phyloP scores from a whole-genome alignment of 2,797 vertebrate species.

The Enteromius trimaculatus region DNA sequence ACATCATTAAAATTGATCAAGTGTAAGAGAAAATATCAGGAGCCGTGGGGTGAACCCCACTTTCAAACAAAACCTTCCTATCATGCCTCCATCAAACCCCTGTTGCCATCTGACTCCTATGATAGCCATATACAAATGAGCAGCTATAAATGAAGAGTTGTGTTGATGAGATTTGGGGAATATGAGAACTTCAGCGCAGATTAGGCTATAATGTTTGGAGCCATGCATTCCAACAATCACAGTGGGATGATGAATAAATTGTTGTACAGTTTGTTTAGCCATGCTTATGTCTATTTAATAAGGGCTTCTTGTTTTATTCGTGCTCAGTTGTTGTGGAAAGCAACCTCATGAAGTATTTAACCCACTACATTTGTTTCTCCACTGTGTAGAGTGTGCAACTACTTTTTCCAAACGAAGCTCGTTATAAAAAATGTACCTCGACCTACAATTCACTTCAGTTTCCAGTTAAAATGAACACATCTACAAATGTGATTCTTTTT shows the following conservation, averaged over 20 bases:
- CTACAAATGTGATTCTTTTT: neutral
- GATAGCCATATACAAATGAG: slow-evolving; percentile 24
- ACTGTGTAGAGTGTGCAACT: neutral
- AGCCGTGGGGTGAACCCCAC: slow-evolving; percentile 22
- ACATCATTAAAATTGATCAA: slow-evolving; percentile 50
- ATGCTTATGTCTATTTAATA: slow-evolving; percentile 1
- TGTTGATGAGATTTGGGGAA: slow-evolving; percentile 27
- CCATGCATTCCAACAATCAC: neutral
- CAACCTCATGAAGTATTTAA: neutral
- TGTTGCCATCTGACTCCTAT: slow-evolving; percentile 24
- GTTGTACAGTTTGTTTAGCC: neutral
- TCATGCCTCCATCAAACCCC: slow-evolving; percentile 48
- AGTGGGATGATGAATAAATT: slow-evolving; percentile 1
- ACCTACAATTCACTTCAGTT: neutral
- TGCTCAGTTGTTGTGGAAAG: neutral
- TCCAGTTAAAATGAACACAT: neutral
- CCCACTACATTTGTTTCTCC: neutral
- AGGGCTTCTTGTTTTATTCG: neutral
- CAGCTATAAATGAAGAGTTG: slow-evolving; percentile 33
- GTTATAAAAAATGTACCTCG: neutral
- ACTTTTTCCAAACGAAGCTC: neutral
- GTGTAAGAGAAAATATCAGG: slow-evolving; percentile 41
- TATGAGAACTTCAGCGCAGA: neutral
- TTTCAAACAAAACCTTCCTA: slow-evolving; percentile 45
- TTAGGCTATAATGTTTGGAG: neutral